Conservation (phyloP, 2,113 vertebrate species). For the Scophthalmus maximus region DNA sequence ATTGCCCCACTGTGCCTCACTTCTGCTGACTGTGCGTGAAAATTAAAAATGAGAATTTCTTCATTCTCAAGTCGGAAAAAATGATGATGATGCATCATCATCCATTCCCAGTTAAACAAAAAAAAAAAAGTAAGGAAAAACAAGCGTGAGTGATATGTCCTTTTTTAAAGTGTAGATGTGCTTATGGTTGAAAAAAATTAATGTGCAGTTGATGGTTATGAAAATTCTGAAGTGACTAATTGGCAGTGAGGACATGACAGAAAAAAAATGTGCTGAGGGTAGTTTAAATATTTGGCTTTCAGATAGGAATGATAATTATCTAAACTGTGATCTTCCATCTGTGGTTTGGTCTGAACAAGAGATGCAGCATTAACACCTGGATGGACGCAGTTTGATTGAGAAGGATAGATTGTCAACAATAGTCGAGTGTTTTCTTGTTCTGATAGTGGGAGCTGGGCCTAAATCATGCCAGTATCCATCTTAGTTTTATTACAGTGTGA, state of each 20-base stretch:
- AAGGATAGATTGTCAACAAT: too few species aligned
- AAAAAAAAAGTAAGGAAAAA: background rate
- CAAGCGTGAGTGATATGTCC: background rate
- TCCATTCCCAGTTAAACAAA: background rate
- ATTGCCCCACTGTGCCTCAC: background rate
- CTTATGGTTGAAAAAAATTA: background rate
- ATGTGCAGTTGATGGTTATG: background rate
- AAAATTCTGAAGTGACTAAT: too few species aligned
- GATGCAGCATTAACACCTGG: background rate
- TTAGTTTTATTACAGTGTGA: slow-evolving; percentile 30
- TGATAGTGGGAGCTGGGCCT: background rate
- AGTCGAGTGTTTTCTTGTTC: slow-evolving; percentile 12
- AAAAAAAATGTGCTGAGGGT: too few species aligned
- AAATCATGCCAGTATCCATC: slow-evolving; percentile 8
- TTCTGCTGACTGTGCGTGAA: too few species aligned
- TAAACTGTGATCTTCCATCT: too few species aligned
- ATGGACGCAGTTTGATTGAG: background rate
- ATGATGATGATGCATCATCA: too few species aligned
- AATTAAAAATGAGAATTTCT: background rate
- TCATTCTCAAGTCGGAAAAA: background rate
- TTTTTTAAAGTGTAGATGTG: background rate
- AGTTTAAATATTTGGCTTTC: too few species aligned
- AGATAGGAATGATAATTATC: too few species aligned
- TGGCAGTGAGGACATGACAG: too few species aligned
- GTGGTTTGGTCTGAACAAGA: too few species aligned